phyloP scores from a whole-genome alignment of 2,113 vertebrate species.

The Hippocampus mohnikei region DNA sequence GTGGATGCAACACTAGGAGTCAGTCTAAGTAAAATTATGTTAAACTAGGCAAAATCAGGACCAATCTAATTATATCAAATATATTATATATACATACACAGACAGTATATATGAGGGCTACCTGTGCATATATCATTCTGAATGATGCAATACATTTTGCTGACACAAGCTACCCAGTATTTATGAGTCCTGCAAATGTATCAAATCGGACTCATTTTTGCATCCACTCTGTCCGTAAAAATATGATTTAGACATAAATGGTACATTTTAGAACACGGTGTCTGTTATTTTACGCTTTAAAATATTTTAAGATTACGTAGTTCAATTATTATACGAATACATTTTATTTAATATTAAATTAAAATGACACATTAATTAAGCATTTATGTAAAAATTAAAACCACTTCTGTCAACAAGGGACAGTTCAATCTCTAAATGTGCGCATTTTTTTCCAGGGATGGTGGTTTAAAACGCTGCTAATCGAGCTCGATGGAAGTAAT shows the following conservation, averaged over 20 bases:
- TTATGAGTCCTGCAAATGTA: background rate
- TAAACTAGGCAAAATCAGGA: background rate
- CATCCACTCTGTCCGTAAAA: background rate
- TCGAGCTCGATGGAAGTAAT: background rate
- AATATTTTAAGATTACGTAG: background rate
- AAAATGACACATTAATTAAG: background rate
- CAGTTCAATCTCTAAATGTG: constrained; percentile 15
- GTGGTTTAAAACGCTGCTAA: background rate
- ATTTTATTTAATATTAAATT: background rate
- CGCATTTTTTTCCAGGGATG: constrained; percentile 5
- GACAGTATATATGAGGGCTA: background rate
- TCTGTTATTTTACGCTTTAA: background rate
- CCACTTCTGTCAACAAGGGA: background rate
- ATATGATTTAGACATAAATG: background rate
- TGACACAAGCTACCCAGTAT: background rate
- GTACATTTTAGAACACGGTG: background rate
- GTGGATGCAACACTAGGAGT: background rate
- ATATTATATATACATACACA: background rate
- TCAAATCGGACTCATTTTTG: background rate
- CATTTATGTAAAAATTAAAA: background rate
- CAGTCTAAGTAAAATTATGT: background rate
- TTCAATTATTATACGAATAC: no score
- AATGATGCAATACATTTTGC: constrained; percentile 32
- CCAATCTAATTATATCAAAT: background rate
- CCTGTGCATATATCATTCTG: background rate